These are phyloP conservation scores for Laterallus jamaicensis DNA, from an alignment of 2,113 vertebrate genomes.

Conservation along the genomic window DNA sequence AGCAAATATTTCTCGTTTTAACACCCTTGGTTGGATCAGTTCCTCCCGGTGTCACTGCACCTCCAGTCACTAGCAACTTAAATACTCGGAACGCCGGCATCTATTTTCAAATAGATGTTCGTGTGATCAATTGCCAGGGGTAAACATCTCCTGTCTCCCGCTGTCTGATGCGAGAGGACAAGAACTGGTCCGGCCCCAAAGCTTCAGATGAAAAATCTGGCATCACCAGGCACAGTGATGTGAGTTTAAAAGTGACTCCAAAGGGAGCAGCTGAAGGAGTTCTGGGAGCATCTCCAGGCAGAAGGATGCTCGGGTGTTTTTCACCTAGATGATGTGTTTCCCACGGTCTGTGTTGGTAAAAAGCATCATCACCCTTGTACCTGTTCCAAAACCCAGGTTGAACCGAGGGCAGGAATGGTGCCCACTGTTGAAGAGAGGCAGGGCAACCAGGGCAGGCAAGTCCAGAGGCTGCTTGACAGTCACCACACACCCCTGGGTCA, in stretches of 20 bases:
- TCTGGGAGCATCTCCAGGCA: accelerated
- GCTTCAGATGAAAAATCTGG: neutral
- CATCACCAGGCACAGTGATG: neutral
- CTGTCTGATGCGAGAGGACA: neutral
- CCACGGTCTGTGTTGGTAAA: neutral
- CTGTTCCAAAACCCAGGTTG: neutral
- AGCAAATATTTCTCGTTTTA: neutral
- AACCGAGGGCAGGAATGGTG: accelerated
- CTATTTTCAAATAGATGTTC: neutral
- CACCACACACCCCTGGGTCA: neutral
- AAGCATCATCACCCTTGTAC: neutral
- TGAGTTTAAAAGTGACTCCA: neutral
- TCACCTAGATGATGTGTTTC: neutral
- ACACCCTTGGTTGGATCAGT: neutral
- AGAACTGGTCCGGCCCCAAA: neutral
- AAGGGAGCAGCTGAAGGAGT: neutral
- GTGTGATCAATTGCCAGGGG: neutral
- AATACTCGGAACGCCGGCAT: neutral
- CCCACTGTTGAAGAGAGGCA: neutral
- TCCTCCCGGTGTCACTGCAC: neutral
- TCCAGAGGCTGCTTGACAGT: neutral
- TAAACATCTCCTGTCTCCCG: neutral
- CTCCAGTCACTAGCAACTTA: neutral
- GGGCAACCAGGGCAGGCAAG: neutral
- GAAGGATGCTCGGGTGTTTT: neutral